Evolutionary conservation across 2,797 vertebrate genomes (phyloP), one percentile per base, ranked within the genome.

Genomic region (Silurus aristotelis): DNA sequence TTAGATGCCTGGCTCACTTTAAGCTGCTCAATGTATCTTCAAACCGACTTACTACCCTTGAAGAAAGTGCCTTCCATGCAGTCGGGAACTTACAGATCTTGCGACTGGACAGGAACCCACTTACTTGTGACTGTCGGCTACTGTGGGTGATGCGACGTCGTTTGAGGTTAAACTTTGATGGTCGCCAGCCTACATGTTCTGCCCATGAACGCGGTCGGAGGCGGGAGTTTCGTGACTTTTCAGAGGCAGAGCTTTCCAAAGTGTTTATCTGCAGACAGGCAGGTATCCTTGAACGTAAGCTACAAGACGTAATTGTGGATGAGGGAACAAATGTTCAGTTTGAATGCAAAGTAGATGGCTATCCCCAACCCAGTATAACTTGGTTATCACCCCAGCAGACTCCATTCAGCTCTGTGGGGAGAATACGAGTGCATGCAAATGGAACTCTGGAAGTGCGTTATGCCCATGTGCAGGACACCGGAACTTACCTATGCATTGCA

Each of bases 111-210:
- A 92, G 93, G 67, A 98, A 98, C 87, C 97, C 96, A 0, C 88
- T 98, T 55, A 95, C 95, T 31, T 98, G 97, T 5, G 97, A 98
- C 92, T 98, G 97, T 85, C 94, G 97, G 2, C 94, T 98, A 48
- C 93, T 97, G 12, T 98, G 97, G 97, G 93, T 97, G 43, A 92
- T 97, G n/a, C 95, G 95, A 3, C 93, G 95, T 0, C 92, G 95
- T 1, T 6, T 91, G 52, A 92, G 89, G 56, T 91, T 98, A 79
- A 95, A 96, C 90, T 98, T 97, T 46, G 96, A 96, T 9, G 91
- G 93, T 0, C 93, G 89, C 6, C 95, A 96, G 14, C 97, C 97
- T 0, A 92, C 95, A n/a, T 98, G 97, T 83, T 93, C 94, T 0
- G 90, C 94, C 48, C 95, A 95, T 0, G 93, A 90, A 9, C 87